These are phyloP conservation scores for Aspidapion aeneum DNA, from an alignment of 2,888 invertebrate species.

Conservation along the genomic window DNA sequence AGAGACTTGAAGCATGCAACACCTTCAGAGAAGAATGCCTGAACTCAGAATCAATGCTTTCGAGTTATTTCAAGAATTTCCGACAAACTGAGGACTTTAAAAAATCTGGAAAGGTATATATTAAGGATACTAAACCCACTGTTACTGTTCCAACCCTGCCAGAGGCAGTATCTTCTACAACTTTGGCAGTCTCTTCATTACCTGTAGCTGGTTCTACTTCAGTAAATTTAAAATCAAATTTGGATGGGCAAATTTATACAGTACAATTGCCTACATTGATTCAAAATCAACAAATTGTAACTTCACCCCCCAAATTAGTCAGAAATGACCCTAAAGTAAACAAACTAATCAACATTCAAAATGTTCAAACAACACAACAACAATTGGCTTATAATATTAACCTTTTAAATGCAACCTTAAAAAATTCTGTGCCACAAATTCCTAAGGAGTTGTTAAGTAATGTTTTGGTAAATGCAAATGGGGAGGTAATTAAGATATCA, in stretches of 20 bases:
- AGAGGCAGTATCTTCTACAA: conserved; percentile 21
- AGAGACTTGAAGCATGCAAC: conserved; percentile 58
- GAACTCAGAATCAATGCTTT: conserved; percentile 64
- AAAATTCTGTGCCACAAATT: conserved; percentile 31
- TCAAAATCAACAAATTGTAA: conserved; percentile 26
- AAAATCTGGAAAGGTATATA: conserved; percentile 58
- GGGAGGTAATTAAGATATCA: conserved; percentile 43
- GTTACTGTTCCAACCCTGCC: conserved; percentile 13
- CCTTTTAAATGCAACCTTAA: conserved; percentile 36
- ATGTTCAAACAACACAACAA: conserved; percentile 12
- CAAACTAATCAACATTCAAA: conserved; percentile 17
- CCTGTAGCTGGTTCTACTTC: conserved; percentile 14
- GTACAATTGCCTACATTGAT: conserved; percentile 37
- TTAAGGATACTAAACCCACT: conserved; percentile 49
- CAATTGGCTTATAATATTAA: conserved; percentile 36
- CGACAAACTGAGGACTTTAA: conserved; percentile 59
- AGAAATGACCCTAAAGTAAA: conserved; percentile 27
- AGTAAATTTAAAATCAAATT: conserved; percentile 4
- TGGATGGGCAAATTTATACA: conserved; percentile 31
- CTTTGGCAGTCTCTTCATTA: neutral
- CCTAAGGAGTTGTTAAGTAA: conserved; percentile 40
- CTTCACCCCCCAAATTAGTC: conserved; percentile 32
- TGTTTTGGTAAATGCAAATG: conserved; percentile 42
- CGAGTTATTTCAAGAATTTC: conserved; percentile 60
- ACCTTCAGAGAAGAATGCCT: conserved; percentile 62